These are phyloP conservation scores for Osmerus eperlanus DNA, from an alignment of 2,113 vertebrate genomes.

Conservation along the genomic window DNA sequence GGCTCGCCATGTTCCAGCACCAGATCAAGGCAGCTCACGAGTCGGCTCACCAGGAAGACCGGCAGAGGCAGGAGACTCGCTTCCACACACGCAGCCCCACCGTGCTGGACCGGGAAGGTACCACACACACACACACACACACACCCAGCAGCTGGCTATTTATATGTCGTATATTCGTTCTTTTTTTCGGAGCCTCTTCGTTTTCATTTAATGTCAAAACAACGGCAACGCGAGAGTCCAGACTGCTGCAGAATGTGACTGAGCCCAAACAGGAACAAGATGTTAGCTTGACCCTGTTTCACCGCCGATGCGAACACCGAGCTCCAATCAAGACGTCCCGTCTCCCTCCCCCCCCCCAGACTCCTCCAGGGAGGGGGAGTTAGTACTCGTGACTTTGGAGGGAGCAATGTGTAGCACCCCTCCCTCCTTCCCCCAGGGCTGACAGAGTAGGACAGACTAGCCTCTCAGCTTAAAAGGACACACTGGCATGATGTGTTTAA, in stretches of 20 bases:
- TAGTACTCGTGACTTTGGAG: slow-evolving; percentile 4
- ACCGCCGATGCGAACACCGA: slow-evolving; percentile 1
- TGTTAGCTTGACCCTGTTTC: slow-evolving; percentile 25
- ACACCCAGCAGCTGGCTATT: slow-evolving; percentile 30
- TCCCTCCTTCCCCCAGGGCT: slow-evolving; percentile 20
- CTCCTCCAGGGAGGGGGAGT: slow-evolving; percentile 3
- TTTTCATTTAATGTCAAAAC: slow-evolving; percentile 26
- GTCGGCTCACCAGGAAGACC: slow-evolving; percentile 87
- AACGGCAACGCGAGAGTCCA: background rate
- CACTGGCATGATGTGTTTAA: slow-evolving; percentile 1
- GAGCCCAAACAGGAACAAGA: slow-evolving; percentile 22
- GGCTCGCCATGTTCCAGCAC: slow-evolving; percentile 87
- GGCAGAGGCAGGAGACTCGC: slow-evolving; percentile 86
- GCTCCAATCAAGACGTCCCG: background rate
- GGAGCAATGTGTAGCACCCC: slow-evolving; percentile 5
- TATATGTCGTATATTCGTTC: slow-evolving; percentile 23
- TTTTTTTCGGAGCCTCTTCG: slow-evolving; percentile 1
- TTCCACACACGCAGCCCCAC: slow-evolving; percentile 81
- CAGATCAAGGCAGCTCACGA: slow-evolving; percentile 96
- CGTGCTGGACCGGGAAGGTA: slow-evolving; percentile 88
- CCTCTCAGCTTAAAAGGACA: background rate
- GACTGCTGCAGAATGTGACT: slow-evolving; percentile 25
- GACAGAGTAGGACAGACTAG: background rate
- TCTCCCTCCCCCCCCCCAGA: slow-evolving; percentile 7
- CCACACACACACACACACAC: background rate